A percentile compares a stretch with the other conserved stretches of the same genome.
phyloP scores from a whole-genome alignment of 2,113 vertebrate species.

The Paratilapia polleni region DNA sequence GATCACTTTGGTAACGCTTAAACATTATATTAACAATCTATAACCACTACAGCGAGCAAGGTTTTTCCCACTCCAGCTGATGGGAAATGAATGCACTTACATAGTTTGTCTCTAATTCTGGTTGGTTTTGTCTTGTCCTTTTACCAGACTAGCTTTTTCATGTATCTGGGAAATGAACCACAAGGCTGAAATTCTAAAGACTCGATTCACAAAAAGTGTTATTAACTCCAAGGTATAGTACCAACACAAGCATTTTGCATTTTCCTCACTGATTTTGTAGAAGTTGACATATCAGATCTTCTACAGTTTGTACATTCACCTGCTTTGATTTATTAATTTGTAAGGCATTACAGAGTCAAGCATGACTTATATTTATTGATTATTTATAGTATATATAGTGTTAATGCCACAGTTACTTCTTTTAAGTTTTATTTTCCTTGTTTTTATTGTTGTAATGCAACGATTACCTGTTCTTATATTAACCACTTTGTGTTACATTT shows the following conservation, averaged over 20 bases:
- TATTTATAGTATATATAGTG: background rate
- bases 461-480: background rate
- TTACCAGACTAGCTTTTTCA: slow-evolving; percentile 91
- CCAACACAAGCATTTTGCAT: background rate
- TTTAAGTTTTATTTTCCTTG: background rate
- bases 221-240: slow-evolving; percentile 95
- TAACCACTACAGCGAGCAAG: background rate
- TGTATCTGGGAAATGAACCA: slow-evolving; percentile 97
- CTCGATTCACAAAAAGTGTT: slow-evolving; percentile 92
- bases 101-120: background rate
- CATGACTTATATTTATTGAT: background rate
- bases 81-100: background rate
- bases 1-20: background rate
- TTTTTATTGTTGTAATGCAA: background rate
- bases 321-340: too few species aligned
- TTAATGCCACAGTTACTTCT: background rate
- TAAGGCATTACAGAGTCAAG: background rate
- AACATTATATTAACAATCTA: background rate
- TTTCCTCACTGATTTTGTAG: background rate
- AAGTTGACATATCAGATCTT: too few species aligned
- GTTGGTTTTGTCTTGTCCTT: background rate
- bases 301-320: too few species aligned
- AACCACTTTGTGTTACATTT: background rate
- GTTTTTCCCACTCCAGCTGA: background rate
- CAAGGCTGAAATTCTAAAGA: slow-evolving; percentile 90